These are phyloP conservation scores for Takifugu flavidus DNA, from an alignment of 2,113 vertebrate genomes.

Conservation along the genomic window DNA sequence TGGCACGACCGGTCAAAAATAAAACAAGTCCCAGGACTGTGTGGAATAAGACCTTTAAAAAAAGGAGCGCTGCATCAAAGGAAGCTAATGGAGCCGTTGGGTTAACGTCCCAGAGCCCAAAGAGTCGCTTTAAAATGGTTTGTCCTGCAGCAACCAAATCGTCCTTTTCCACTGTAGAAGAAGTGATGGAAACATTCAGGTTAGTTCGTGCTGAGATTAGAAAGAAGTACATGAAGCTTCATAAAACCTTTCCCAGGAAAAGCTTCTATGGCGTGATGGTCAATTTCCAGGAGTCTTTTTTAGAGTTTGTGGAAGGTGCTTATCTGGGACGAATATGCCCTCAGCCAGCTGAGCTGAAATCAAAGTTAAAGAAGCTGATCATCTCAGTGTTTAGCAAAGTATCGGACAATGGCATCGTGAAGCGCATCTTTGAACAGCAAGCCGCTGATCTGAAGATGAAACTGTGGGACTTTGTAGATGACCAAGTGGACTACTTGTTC, in stretches of 20 bases:
- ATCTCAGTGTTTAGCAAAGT: conserved; percentile 83
- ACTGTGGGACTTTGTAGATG: conserved; percentile 92
- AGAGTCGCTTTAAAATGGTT: conserved; percentile 72
- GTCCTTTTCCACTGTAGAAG: conserved; percentile 75
- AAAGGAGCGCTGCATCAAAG: conserved; percentile 13
- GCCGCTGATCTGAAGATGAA: conserved; percentile 89
- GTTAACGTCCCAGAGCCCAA: conserved; percentile 47
- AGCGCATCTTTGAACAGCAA: conserved; percentile 90
- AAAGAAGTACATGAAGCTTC: conserved; percentile 96
- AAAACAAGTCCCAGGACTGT: conserved; percentile 46
- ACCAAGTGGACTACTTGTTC: conserved; percentile 89
- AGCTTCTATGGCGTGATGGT: conserved; percentile 90
- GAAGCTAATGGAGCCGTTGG: conserved; percentile 16
- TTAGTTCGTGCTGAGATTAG: conserved; percentile 83
- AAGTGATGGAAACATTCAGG: conserved; percentile 86
- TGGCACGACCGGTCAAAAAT: conserved; percentile 25
- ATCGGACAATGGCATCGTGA: conserved; percentile 87
- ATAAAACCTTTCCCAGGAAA: conserved; percentile 85
- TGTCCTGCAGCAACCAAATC: conserved; percentile 59
- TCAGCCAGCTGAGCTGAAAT: conserved; percentile 75
- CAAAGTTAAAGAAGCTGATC: conserved; percentile 81
- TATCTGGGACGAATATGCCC: conserved; percentile 81
- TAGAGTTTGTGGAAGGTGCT: conserved; percentile 83
- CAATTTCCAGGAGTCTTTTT: conserved; percentile 84
- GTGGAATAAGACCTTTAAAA: conserved; percentile 40